These are phyloP conservation scores for Copidosoma floridanum DNA, from an alignment of 1,140 invertebrate genomes.

Conservation along the genomic window DNA sequence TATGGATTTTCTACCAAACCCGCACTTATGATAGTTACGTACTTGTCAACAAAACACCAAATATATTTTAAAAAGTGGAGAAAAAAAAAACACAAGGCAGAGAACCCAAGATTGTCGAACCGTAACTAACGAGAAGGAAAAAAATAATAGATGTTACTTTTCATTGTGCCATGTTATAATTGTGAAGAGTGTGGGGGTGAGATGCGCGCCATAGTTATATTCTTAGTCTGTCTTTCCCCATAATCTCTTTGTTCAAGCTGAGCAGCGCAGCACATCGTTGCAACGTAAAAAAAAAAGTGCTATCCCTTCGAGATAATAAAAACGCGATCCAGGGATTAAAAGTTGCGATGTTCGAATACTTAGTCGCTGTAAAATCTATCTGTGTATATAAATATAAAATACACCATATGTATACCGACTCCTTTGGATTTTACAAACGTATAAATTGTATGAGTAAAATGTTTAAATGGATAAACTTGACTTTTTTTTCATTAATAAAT, in stretches of 20 bases:
- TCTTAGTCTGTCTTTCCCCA: constrained; percentile 41
- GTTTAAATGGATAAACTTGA: too few species aligned
- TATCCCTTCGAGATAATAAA: constrained; percentile 57
- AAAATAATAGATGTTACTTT: constrained; percentile 17
- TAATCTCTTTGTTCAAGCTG: constrained; percentile 3
- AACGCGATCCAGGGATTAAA: constrained; percentile 29
- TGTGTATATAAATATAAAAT: too few species aligned
- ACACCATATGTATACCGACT: too few species aligned
- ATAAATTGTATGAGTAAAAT: too few species aligned
- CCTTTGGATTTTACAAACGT: too few species aligned
- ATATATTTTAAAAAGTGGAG: background rate
- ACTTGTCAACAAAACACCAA: constrained; percentile 20
- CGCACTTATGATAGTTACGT: too few species aligned
- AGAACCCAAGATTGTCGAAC: background rate
- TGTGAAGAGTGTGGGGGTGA: constrained; percentile 52
- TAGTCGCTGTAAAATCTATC: too few species aligned
- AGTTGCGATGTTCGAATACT: too few species aligned
- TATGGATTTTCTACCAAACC: too few species aligned
- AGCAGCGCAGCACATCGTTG: constrained; percentile 40
- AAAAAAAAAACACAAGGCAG: background rate
- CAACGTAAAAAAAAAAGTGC: constrained; percentile 54
- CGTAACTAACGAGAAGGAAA: background rate
- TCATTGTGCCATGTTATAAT: constrained; percentile 50
- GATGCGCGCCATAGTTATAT: constrained; percentile 51
- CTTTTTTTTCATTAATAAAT: too few species aligned